Base-by-base conservation (phyloP, 2,888 invertebrate genomes). In the Agrotis puta region DNA sequence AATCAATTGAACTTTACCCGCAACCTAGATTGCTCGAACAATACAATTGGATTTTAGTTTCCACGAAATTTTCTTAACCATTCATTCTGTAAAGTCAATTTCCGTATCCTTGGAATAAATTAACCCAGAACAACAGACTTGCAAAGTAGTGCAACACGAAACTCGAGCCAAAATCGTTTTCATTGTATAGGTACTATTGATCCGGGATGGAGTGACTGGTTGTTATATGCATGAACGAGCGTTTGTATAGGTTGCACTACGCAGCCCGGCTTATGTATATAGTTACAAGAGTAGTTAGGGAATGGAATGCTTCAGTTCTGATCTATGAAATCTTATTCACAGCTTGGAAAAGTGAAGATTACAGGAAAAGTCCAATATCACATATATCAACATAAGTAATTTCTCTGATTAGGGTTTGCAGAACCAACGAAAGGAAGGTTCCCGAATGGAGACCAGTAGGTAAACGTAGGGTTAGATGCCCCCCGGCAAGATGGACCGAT, bases 1-100 rank as follows among this genome's bases (percentile, higher is more conserved):
- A 84, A 83, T 82, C 82, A 82, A 79, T 83, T 63, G 56, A 64
- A 79, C 76, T 73, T 73, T 58, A 27, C 64, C 74, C 57, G 50
- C 70, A 54, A 61, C 76, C 51, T 69, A 58, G 57, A 76, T 84
- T 82, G 64, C 53, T 14, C 22, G 39, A n/a, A 20, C 48, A 43
- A 59, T 39, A 66, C 63, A 66, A 66, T 69, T 62, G 59, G 66
- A 69, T 33, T 77, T 62, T n/a, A 53, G 54, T 51, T 68, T 43
- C 50, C 11, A 47, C 27, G 43, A 62, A 77, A 56, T 50, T 61
- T 69, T 1, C 27, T 18, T 11, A 24, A 7, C n/a, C 57, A 64
- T 77, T 64, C 7, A 57, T 79, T 71, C 47, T 33, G 6, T 58
- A n/a, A 68, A 72, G 54, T 54, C 27, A 51, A 68, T 73, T 70